Conservation (phyloP, 2,113 vertebrate species). For the Chionis minor region DNA sequence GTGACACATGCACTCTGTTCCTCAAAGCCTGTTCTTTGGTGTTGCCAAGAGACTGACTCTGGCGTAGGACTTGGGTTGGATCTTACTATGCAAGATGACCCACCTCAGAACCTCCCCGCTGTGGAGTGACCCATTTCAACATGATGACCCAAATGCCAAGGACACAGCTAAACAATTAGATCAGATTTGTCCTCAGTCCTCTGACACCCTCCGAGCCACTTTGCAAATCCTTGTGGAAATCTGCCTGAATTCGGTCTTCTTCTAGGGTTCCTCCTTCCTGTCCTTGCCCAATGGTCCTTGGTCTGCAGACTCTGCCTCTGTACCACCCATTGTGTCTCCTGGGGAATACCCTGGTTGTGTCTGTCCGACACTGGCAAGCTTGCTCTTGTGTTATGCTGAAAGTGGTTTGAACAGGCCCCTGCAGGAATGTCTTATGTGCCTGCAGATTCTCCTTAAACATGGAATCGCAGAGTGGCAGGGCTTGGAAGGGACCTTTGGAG, state of each 20-base stretch:
- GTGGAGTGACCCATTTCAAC: rapidly evolving
- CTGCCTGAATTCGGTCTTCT: not conserved
- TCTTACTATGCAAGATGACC: not conserved
- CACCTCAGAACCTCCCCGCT: not conserved
- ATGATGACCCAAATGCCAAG: not conserved
- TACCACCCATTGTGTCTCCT: rapidly evolving
- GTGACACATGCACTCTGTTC: not conserved
- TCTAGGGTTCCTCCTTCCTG: not conserved
- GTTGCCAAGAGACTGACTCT: not conserved
- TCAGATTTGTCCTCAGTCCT: not conserved
- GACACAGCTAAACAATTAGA: not conserved
- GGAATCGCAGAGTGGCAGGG: too few species aligned
- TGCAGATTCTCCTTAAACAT: not conserved
- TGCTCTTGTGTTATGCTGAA: not conserved
- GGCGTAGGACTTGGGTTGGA: not conserved
- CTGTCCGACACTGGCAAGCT: rapidly evolving
- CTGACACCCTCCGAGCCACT: not conserved
- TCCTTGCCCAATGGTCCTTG: not conserved
- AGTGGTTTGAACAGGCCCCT: not conserved
- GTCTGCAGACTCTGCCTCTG: not conserved
- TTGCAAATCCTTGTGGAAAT: not conserved
- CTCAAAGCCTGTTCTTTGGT: not conserved
- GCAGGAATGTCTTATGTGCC: not conserved
- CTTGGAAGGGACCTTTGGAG: too few species aligned
- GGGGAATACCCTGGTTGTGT: not conserved